These are phyloP conservation scores for Rhynchopsitta pachyrhyncha DNA, from an alignment of 2,113 vertebrate genomes.

Conservation along the genomic window DNA sequence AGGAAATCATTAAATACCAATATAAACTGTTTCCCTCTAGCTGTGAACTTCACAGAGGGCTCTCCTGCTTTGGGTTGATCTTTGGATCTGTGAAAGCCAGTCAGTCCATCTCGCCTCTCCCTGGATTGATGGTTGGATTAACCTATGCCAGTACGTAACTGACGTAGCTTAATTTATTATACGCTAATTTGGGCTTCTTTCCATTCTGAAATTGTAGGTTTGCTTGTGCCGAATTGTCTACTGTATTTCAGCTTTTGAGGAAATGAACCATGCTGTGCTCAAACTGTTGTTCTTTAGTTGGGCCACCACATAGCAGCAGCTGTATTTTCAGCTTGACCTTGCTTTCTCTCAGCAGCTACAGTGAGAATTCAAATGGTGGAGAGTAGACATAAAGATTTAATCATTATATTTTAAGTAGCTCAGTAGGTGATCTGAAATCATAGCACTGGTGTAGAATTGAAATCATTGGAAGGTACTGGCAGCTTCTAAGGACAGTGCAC, in stretches of 20 bases:
- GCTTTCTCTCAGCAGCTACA: constrained; percentile 1
- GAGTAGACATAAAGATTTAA: not conserved
- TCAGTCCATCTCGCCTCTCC: not conserved
- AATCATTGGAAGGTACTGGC: not conserved
- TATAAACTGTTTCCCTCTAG: not conserved
- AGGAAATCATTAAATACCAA: not conserved
- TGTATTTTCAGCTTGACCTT: constrained; percentile 14
- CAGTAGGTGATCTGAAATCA: not conserved
- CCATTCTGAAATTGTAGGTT: not conserved
- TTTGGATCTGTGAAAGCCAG: not conserved
- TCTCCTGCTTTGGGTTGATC: not conserved
- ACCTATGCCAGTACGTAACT: not conserved
- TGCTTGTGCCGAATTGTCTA: not conserved
- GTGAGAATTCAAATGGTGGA: not conserved
- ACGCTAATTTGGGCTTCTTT: not conserved
- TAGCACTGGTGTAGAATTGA: not conserved
- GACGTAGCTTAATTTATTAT: not conserved
- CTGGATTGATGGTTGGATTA: not conserved
- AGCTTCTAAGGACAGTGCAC: not conserved
- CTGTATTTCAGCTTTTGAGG: not conserved
- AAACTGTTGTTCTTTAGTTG: not conserved
- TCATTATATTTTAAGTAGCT: not conserved
- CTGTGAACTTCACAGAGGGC: not conserved
- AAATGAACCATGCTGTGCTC: not conserved
- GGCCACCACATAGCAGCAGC: not conserved